Conservation (phyloP, 2,113 vertebrate species). For the Myxocyprinus asiaticus region DNA sequence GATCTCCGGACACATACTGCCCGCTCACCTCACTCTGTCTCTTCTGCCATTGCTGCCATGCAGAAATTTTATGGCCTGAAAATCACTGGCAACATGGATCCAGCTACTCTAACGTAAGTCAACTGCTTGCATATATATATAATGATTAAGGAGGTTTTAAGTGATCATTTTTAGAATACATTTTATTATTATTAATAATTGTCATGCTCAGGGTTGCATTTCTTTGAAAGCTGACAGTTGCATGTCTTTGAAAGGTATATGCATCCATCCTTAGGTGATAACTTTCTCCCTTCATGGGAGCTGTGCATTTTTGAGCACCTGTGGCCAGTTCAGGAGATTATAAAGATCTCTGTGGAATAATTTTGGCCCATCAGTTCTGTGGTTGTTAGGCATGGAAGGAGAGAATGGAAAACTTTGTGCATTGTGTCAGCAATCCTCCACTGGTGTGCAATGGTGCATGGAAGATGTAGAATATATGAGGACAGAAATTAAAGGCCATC, state of each 20-base stretch:
- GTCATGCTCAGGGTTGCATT: not conserved
- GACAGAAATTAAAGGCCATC: conserved; percentile 1
- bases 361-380: not conserved
- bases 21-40: conserved; percentile 83
- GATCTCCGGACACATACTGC: conserved; percentile 84
- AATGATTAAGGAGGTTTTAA: not conserved
- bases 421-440: conserved; percentile 11
- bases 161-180: not conserved
- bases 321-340: not conserved
- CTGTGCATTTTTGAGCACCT: not conserved
- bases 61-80: conserved; percentile 87
- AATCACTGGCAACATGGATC: conserved; percentile 79
- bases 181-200: not conserved
- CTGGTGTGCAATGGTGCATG: not conserved
- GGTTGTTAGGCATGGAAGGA: not conserved
- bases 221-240: too few species aligned
- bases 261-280: not conserved
- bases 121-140: not conserved
- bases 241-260: not conserved
- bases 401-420: conserved; percentile 19
- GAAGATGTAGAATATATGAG: conserved; percentile 17
- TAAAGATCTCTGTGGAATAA: conserved; percentile 15
- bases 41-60: conserved; percentile 86
- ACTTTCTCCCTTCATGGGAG: not conserved
- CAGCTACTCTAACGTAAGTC: conserved; percentile 80